phyloP scores from a whole-genome alignment of 2,797 vertebrate genomes.

The Falco naumanni region DNA sequence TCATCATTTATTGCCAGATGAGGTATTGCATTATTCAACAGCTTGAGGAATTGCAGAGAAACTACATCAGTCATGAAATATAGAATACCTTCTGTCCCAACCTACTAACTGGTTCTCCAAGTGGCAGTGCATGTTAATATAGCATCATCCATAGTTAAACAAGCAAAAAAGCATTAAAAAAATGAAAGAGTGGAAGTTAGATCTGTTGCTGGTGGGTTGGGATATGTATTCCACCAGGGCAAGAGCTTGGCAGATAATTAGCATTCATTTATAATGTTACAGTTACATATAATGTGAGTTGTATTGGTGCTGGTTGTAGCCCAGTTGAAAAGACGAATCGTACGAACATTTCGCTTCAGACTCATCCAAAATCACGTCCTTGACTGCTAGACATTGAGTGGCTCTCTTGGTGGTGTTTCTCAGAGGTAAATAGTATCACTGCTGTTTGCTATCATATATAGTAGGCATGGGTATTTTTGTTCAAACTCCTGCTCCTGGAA shows the following conservation, averaged over 20 bases:
- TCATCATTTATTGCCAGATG: constrained; percentile 49
- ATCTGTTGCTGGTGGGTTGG: neutral
- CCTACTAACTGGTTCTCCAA: constrained; percentile 22
- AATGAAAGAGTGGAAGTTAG: neutral
- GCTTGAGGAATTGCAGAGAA: neutral
- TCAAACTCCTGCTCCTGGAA: neutral
- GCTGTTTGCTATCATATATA: neutral
- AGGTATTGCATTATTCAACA: constrained; percentile 44
- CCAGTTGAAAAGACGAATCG: neutral
- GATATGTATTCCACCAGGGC: neutral
- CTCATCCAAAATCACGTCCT: neutral
- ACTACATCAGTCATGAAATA: constrained; percentile 25
- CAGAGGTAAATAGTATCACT: neutral
- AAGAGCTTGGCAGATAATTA: neutral
- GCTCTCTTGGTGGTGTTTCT: neutral
- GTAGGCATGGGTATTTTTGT: neutral
- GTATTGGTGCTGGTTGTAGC: neutral
- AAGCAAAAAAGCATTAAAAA: constrained; percentile 21
- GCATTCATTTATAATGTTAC: neutral
- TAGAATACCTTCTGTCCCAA: constrained; percentile 34
- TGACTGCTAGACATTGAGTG: neutral
- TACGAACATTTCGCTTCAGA: neutral
- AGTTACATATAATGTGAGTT: neutral
- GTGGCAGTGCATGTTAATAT: constrained; percentile 38
- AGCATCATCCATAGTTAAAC: neutral